Percentiles rank a stretch among this genome's conserved stretches.
phyloP scores from a whole-genome alignment of 1,140 invertebrate species.

The Sminthurides bifidus region DNA sequence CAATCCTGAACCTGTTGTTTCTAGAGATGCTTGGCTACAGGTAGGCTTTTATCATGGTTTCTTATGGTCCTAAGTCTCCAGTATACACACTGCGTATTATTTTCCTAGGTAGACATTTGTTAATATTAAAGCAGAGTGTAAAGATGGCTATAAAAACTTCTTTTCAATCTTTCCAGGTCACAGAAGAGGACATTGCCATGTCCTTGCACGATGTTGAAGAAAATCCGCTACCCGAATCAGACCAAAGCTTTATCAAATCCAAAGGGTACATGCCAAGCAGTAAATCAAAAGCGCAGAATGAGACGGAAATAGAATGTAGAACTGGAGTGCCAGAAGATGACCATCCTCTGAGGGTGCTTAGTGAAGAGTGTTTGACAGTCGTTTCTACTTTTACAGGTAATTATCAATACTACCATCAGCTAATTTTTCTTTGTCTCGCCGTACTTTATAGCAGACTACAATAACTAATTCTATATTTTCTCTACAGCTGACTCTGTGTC shows the following conservation, averaged over 20 bases:
- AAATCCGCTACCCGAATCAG: conserved; percentile 56
- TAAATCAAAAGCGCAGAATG: too few species aligned
- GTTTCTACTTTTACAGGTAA: conserved; percentile 68
- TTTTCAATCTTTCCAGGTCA: conserved; percentile 46
- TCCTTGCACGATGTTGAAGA: conserved; percentile 52
- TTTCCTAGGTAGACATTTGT: too few species aligned
- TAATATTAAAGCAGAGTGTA: too few species aligned
- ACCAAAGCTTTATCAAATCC: conserved; percentile 44
- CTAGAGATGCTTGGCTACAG: too few species aligned
- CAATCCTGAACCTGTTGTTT: too few species aligned
- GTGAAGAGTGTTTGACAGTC: conserved; percentile 77
- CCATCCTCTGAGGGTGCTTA: conserved; percentile 72
- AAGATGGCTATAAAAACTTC: too few species aligned
- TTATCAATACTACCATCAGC: not conserved
- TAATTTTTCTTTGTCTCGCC: not conserved
- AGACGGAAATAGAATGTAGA: too few species aligned
- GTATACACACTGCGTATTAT: not conserved
- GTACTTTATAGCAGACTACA: not conserved
- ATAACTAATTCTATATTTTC: conserved; percentile 5
- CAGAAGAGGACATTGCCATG: conserved; percentile 78
- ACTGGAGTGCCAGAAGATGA: too few species aligned
- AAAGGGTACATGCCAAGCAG: too few species aligned
- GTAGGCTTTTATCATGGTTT: too few species aligned
- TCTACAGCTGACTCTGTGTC: conserved; percentile 24
- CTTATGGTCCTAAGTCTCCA: too few species aligned